Evolutionary conservation across 2,888 invertebrate genomes (phyloP).

Genomic region (Glyphotaelius pellucidus): DNA sequence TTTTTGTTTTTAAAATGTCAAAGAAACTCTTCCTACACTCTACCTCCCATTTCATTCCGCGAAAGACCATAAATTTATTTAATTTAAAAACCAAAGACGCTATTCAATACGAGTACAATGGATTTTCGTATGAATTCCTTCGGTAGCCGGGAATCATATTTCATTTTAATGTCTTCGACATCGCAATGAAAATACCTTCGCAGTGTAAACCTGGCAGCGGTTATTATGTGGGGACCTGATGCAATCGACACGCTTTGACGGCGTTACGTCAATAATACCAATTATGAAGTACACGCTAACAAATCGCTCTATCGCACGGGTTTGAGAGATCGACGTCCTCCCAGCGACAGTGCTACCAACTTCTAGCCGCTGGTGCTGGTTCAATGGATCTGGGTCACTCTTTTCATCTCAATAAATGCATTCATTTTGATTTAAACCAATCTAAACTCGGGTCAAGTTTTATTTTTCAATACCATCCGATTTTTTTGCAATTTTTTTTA

Average conservation of each 20-base stretch:
- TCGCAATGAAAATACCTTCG: background rate
- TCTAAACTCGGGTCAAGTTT: background rate
- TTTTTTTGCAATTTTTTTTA: background rate
- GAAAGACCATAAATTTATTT: background rate
- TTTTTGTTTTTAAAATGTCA: background rate
- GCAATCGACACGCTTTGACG: background rate
- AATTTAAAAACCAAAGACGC: background rate
- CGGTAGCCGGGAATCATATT: background rate
- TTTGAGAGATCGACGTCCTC: background rate
- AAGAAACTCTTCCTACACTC: background rate
- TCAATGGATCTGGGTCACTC: background rate
- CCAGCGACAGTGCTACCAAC: background rate
- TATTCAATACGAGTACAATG: background rate
- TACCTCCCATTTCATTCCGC: background rate
- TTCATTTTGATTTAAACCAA: background rate
- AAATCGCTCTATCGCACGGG: background rate
- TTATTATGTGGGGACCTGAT: background rate
- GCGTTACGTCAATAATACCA: background rate
- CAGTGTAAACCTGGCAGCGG: background rate
- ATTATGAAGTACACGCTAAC: conserved; percentile 2
- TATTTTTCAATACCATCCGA: background rate
- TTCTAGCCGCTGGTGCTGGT: background rate
- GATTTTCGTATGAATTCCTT: background rate
- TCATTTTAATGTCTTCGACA: background rate
- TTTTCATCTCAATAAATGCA: background rate